Base-by-base conservation (phyloP, 92 coral and sea anemone genomes). In the Micromussa lordhowensis region DNA sequence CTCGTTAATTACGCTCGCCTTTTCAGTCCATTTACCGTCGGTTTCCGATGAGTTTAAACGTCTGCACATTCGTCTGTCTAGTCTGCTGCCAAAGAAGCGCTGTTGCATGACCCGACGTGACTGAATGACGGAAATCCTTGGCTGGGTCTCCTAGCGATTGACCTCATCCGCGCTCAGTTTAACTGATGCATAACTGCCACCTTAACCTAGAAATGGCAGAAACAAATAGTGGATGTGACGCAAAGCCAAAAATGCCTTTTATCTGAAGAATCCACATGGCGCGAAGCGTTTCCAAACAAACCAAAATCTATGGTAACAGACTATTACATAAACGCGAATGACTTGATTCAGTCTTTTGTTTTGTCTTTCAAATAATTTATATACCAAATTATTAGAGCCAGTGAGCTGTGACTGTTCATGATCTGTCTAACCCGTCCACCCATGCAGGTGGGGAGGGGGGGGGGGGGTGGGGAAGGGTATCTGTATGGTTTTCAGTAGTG, bases 21-120 rank as follows among this genome's bases (percentile, higher is more conserved):
- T 40, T 40, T 40, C 13, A 55, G 19, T 54, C 51, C 49, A 22
- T 22, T 53, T 51, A 30, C 75, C 78, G 40, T 82, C 68, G 24
- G 68, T 34, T 22, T 53, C 66, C 26, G 29, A 31, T 32, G 40
- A 73, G 38, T 68, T 84, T 24, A 74, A 32, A 74, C 24, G 74
- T 73, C 78, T 73, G 51, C 29, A 29, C 21, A 36, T 73, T 73
- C 68, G 57, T 84, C 38, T 78, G 68, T 82, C 86, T 68, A n/a
- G 68, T 82, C 86, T 68, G 54, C 68, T 70, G 63, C 87, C 78
- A 31, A 30, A 13, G 66, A 73, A 73, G 70, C 69, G 88, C 29
- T 75, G 75, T 75, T 85, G 77, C 74, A 77, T 86, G 89, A 86
- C 77, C 83, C 48, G 72, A 59, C 88, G 68, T 77, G 82, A 78